Conservation (phyloP, 2,797 vertebrate species). For the Hyperoplus lanceolatus region DNA sequence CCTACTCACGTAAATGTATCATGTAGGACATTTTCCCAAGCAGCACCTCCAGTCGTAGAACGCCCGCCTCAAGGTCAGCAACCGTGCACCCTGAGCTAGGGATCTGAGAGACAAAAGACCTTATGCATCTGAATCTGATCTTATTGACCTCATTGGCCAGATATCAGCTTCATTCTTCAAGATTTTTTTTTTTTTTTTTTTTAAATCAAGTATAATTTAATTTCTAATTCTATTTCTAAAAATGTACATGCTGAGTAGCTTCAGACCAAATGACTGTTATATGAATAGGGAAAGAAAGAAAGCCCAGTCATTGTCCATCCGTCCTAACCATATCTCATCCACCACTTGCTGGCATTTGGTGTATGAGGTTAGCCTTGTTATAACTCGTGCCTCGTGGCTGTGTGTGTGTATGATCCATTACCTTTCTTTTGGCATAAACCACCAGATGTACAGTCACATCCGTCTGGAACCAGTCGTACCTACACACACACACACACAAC, state of each 20-base stretch:
- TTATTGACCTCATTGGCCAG: not conserved
- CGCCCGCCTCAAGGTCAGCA: constrained; percentile 86
- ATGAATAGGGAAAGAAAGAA: not conserved
- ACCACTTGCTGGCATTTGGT: not conserved
- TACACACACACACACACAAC: constrained; percentile 70
- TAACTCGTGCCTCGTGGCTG: not conserved
- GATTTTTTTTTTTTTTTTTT: not conserved
- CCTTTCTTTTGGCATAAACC: constrained; percentile 94
- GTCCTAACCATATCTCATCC: not conserved
- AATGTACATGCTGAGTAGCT: too few relatives aligned
- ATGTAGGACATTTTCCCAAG: constrained; percentile 91
- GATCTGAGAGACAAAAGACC: constrained; percentile 79
- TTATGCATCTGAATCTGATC: not conserved
- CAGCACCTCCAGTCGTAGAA: constrained; percentile 88
- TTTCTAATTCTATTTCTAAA: too few relatives aligned
- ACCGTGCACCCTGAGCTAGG: constrained; percentile 87
- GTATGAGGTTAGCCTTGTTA: too few relatives aligned
- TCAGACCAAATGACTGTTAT: not conserved
- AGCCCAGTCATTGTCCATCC: not conserved
- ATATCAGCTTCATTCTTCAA: not conserved
- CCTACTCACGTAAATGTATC: constrained; percentile 89
- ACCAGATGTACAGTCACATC: constrained; percentile 89
- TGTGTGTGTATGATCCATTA: constrained; percentile 59
- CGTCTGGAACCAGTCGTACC: constrained; percentile 98
- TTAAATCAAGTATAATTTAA: too few relatives aligned